Percentiles rank a stretch among this genome's conserved stretches.
Evolutionary conservation across 2,888 invertebrate species (phyloP).

Genomic region (Abscondita cerata): DNA sequence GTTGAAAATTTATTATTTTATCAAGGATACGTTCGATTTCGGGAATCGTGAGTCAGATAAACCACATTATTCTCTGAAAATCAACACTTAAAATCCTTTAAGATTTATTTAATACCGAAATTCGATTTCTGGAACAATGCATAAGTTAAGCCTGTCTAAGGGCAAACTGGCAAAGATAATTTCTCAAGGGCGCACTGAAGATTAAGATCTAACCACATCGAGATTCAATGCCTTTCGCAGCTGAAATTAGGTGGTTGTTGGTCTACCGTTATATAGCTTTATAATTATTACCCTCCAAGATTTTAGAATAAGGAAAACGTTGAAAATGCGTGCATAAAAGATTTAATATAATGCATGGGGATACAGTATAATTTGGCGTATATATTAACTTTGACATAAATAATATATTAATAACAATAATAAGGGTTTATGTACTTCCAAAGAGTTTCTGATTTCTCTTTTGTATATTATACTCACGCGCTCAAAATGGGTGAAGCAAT

Average conservation of each 20-base stretch:
- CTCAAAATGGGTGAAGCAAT: slow-evolving; percentile 8
- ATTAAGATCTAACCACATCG: slow-evolving; percentile 7
- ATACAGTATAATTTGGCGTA: no score
- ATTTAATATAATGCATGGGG: no score
- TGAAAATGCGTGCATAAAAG: neutral
- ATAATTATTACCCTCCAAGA: neutral
- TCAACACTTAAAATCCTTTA: neutral
- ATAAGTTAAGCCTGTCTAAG: slow-evolving; percentile 6
- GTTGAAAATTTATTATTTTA: no score
- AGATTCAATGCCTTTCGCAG: slow-evolving; percentile 2
- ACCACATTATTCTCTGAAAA: neutral
- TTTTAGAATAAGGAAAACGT: neutral
- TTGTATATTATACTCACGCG: neutral
- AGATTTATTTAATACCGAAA: slow-evolving; percentile 4
- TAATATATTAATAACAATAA: slow-evolving; percentile 10
- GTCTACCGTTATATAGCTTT: neutral
- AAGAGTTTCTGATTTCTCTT: neutral
- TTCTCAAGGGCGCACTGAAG: slow-evolving; percentile 7
- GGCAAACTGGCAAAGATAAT: neutral
- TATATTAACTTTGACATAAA: slow-evolving; percentile 6
- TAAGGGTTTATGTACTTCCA: neutral
- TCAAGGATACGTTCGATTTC: no score
- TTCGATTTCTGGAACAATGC: slow-evolving; percentile 4
- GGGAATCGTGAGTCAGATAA: no score
- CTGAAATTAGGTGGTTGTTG: slow-evolving; percentile 4